phyloP scores from a whole-genome alignment of 2,888 invertebrate species.

The Laspeyria flexula region DNA sequence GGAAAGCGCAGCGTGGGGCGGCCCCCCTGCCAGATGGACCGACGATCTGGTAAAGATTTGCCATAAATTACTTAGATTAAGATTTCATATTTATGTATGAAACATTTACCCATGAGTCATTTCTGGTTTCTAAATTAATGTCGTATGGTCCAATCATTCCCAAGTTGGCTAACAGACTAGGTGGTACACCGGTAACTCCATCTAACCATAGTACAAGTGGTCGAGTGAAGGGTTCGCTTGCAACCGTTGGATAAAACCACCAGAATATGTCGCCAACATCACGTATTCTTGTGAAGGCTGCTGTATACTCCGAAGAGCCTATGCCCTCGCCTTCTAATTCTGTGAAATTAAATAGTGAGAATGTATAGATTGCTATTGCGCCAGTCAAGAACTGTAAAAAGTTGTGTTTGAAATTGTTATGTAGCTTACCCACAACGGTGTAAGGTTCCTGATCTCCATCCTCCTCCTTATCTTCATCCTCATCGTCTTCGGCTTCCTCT shows the following conservation, averaged over 20 bases:
- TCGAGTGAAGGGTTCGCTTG: conserved; percentile 69
- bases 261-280: conserved; percentile 92
- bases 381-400: no score
- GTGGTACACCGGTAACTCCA: conserved; percentile 93
- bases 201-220: conserved; percentile 95
- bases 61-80: no score
- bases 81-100: no score
- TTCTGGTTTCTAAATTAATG: conserved; percentile 86
- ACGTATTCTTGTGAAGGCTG: conserved; percentile 90
- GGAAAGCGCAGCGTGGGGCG: no score
- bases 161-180: conserved; percentile 94
- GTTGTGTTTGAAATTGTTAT: no score
- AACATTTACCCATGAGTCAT: conserved; percentile 89
- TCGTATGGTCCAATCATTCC: conserved; percentile 93
- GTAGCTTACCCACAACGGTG: neutral
- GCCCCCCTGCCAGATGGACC: no score
- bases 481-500: neutral
- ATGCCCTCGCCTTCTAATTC: conserved; percentile 71
- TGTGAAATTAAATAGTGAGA: conserved; percentile 24
- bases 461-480: neutral
- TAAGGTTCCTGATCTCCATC: neutral
- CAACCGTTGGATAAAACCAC: conserved; percentile 92
- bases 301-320: conserved; percentile 88
- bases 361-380: no score
- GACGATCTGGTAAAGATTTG: no score